Conservation (phyloP, 2,113 vertebrate genomes). For the Cottus gobio region DNA sequence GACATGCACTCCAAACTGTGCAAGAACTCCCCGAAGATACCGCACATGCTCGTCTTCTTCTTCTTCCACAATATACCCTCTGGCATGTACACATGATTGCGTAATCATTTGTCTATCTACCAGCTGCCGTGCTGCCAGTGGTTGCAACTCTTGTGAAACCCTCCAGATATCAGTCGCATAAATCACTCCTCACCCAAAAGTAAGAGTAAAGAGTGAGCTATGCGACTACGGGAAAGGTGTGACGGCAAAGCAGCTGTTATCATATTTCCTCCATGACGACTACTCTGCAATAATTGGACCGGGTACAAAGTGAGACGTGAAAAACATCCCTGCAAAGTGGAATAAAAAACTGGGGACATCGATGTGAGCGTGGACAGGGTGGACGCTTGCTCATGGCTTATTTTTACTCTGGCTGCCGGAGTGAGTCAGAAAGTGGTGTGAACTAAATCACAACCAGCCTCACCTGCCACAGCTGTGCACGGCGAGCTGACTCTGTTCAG, state of each 20-base stretch:
- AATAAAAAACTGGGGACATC: constrained; percentile 41
- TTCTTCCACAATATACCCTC: constrained; percentile 2
- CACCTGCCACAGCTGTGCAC: constrained; percentile 56
- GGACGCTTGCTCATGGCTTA: constrained; percentile 27
- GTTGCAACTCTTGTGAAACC: constrained; percentile 46
- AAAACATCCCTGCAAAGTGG: constrained; percentile 36
- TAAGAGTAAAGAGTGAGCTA: constrained; percentile 56
- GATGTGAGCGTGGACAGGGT: constrained; percentile 19
- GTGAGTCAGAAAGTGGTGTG: constrained; percentile 51
- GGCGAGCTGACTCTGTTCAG: constrained; percentile 33
- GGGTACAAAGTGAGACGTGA: constrained; percentile 16
- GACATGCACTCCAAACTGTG: background rate
- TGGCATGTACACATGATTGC: constrained; percentile 51
- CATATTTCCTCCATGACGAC: constrained; percentile 48
- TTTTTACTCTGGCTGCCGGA: background rate
- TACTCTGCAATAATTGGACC: constrained; percentile 24
- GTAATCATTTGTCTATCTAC: constrained; percentile 42
- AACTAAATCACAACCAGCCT: constrained; percentile 56
- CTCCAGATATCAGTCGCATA: constrained; percentile 59
- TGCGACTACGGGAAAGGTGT: constrained; percentile 29
- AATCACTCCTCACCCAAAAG: constrained; percentile 59
- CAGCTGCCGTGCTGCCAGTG: constrained; percentile 48
- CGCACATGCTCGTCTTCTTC: background rate
- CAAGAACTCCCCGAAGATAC: constrained; percentile 13
- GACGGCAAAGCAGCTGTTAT: constrained; percentile 51